A percentile compares a stretch with the other conserved stretches of the same genome.
These are phyloP conservation scores for Poeciliopsis presidionis DNA, from an alignment of 2,797 vertebrate genomes.

Conservation along the genomic window DNA sequence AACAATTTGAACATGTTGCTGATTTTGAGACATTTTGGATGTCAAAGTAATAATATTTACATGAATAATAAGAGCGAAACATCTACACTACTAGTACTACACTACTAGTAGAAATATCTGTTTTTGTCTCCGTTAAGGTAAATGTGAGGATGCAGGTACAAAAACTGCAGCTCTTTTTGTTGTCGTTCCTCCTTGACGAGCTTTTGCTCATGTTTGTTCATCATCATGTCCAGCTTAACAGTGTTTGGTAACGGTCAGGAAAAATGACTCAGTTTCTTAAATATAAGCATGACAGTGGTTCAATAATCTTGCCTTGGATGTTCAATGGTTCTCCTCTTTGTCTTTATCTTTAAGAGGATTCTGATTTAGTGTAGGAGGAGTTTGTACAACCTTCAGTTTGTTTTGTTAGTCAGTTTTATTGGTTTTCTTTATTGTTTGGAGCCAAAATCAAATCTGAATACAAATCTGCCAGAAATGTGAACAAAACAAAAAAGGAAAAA, in stretches of 20 bases:
- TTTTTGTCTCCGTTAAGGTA: background rate
- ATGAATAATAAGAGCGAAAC: background rate
- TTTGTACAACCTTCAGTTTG: background rate
- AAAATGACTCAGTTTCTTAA: background rate
- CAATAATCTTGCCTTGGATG: background rate
- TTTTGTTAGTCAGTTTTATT: background rate
- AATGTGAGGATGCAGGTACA: background rate
- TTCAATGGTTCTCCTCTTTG: background rate
- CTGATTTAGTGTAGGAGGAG: background rate
- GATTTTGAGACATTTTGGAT: background rate
- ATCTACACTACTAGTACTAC: background rate
- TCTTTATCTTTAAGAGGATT: background rate
- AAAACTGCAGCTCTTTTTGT: background rate
- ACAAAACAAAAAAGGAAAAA: background rate
- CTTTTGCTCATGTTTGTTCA: background rate
- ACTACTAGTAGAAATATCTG: background rate
- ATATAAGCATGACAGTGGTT: background rate
- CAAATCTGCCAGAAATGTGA: background rate
- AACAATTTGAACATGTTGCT: background rate
- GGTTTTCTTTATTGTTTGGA: background rate
- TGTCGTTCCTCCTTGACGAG: background rate
- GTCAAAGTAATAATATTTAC: background rate
- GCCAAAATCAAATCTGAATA: background rate
- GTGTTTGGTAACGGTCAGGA: background rate
- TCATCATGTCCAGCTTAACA: background rate